Base-by-base conservation (phyloP, 1,140 invertebrate genomes). In the Helicoverpa zea region DNA sequence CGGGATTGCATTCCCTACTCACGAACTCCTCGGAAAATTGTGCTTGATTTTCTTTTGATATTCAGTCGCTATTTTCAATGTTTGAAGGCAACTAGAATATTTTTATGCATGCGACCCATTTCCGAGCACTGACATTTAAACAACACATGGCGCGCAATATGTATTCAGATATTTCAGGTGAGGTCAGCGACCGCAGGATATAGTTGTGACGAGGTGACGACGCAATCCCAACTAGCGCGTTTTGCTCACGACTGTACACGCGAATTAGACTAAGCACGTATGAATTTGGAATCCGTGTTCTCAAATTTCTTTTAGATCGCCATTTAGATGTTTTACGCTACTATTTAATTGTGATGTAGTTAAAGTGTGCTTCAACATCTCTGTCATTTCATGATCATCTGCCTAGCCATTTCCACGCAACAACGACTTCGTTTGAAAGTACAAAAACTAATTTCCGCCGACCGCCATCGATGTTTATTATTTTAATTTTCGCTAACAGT, bases 141-240 rank as follows among this genome's bases (percentile, higher is more conserved):
- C 79, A 81, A 82, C 83, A 82, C 75, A 79, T 82, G 78, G 81
- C 75, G 52, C 68, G 80, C 83, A 82, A 81, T 82, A 84, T 80
- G 77, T 84, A 81, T 81, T 79, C 77, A 82, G 61, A 82, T 82
- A 81, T 80, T 84, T 80, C 80, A 84, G 80, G 83, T 81, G 63
- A 81, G 79, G 68, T 77, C 54, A 43, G 18, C 52, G 64, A 70
- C 64, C 76, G 29, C 23, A 68, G 63, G 52, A 51, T 79, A 58
- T 23, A 49, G 61, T 58, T 43, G 54, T 61, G 73, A 73, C 70
- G 70, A 56, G 9, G 70, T 73, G 47, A 68, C 64, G 47, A 23
- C 43, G 16, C 47, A 11, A 12, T 18, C 64, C 43, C 16, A 43
- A 56, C 18, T 73, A 18, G 16, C 58, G 70, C 29, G 70, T n/a